Evolutionary conservation across 2,113 vertebrate genomes (phyloP), one percentile per base, ranked within the genome.

Genomic region (Epinephelus lanceolatus): DNA sequence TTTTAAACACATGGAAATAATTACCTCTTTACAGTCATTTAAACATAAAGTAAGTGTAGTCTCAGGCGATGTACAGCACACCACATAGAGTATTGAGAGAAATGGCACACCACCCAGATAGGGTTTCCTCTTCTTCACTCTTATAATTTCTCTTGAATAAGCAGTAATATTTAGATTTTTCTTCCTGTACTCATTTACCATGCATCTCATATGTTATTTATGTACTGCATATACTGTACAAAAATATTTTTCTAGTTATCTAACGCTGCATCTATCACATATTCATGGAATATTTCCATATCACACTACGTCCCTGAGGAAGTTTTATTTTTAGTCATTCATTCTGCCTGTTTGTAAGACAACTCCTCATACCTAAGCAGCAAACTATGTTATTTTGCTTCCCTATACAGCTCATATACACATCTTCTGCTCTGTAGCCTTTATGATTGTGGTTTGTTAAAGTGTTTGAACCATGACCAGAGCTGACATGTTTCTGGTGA

Each of bases 191-290:
- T 78, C 9, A 6, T 63, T 66, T 61, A 4, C 17, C n/a, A 33
- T 45, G 63, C 37, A 52, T 68, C 27, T 62, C 40, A 72, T 72
- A 68, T 72, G 33, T 67, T 68, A 73, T 78, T 61, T 63, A 69
- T 72, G 47, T 15, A 2, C 45, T 61, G 51, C 45, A 53, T 71
- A 15, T 55, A 15, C 14, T 61, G n/a, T 30, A 42, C 40, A 62
- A 40, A 68, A 56, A 37, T 37, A 37, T 62, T 25, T 53, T 63
- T 17, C n/a, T 12, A 11, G 25, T 30, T 40, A 52, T 68, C 19
- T 55, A 53, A 30, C 23, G 0, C 59, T 56, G n/a, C 61, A 42
- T 45, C 9, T 33, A 45, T 59, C 47, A 8, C 15, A 51, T 33
- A 33, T 74, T 76, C 65, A 23, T 70, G 15, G 8, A 60, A n/a